Conservation (phyloP, 2,797 vertebrate genomes). For the Notolabrus celidotus region DNA sequence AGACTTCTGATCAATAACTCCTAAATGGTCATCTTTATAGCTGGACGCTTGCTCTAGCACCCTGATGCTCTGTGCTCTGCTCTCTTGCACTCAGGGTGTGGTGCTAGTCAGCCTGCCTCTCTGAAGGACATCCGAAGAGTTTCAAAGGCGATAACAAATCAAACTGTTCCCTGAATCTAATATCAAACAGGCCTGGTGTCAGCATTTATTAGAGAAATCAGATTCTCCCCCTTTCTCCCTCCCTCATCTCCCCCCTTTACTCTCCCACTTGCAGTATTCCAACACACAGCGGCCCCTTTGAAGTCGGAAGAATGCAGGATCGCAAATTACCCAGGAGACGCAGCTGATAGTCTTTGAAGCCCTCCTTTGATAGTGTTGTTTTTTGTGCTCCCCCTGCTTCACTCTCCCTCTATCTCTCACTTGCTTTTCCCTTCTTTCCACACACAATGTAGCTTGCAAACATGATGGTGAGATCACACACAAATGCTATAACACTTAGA, state of each 20-base stretch:
- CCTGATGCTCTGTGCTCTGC: slow-evolving; percentile 50
- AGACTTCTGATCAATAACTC: slow-evolving; percentile 65
- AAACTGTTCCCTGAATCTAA: slow-evolving; percentile 95
- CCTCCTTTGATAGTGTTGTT: slow-evolving; percentile 94
- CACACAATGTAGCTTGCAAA: slow-evolving; percentile 68
- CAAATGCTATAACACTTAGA: slow-evolving; percentile 4
- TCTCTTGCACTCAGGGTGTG: slow-evolving; percentile 43
- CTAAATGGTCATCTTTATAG: slow-evolving; percentile 71
- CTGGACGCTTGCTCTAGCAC: slow-evolving; percentile 42
- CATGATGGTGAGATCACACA: slow-evolving; percentile 56
- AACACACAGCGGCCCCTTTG: slow-evolving; percentile 91
- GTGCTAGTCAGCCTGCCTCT: slow-evolving; percentile 78
- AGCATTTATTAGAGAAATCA: slow-evolving; percentile 98
- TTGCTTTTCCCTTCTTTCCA: slow-evolving; percentile 52
- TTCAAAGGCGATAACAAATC: slow-evolving; percentile 97
- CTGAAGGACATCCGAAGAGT: slow-evolving; percentile 93
- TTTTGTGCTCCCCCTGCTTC: slow-evolving; percentile 81
- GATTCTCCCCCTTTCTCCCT: slow-evolving; percentile 80
- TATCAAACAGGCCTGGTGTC: slow-evolving; percentile 97
- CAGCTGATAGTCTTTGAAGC: slow-evolving; percentile 97
- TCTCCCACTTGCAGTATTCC: slow-evolving; percentile 84
- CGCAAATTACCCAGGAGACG: slow-evolving; percentile 97
- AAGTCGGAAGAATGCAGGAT: slow-evolving; percentile 94
- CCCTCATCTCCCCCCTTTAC: slow-evolving; percentile 59
- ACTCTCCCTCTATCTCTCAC: slow-evolving; percentile 72